Conservation (phyloP, 1,140 invertebrate genomes). For the Conus betulinus region DNA sequence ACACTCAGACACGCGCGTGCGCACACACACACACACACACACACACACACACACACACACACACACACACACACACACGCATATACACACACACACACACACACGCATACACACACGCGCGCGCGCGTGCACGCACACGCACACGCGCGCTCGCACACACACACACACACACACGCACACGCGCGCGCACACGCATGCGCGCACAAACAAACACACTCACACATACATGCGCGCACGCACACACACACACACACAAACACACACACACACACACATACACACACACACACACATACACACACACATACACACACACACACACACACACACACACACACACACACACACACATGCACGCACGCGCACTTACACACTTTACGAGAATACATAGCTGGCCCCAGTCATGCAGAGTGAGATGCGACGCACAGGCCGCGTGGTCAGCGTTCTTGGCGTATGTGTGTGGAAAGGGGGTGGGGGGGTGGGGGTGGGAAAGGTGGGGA, state of each 20-base stretch:
- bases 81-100: background rate
- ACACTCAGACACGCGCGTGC: background rate
- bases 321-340: too few relatives aligned
- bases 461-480: background rate
- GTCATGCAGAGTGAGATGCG: background rate
- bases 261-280: too few relatives aligned
- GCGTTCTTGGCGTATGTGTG: background rate
- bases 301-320: too few relatives aligned
- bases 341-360: background rate
- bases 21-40: background rate
- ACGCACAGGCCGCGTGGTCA: background rate
- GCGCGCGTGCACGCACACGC: background rate
- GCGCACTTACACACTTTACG: background rate
- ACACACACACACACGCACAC: too few relatives aligned
- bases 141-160: background rate
- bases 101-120: background rate
- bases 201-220: too few relatives aligned
- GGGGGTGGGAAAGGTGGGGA: background rate
- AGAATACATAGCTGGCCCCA: background rate
- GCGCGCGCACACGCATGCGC: too few relatives aligned
- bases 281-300: too few relatives aligned
- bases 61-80: background rate
- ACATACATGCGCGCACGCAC: too few relatives aligned
- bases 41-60: background rate
- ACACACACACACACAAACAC: too few relatives aligned